Base-by-base conservation (phyloP, 1,140 invertebrate species). In the Galleria mellonella region DNA sequence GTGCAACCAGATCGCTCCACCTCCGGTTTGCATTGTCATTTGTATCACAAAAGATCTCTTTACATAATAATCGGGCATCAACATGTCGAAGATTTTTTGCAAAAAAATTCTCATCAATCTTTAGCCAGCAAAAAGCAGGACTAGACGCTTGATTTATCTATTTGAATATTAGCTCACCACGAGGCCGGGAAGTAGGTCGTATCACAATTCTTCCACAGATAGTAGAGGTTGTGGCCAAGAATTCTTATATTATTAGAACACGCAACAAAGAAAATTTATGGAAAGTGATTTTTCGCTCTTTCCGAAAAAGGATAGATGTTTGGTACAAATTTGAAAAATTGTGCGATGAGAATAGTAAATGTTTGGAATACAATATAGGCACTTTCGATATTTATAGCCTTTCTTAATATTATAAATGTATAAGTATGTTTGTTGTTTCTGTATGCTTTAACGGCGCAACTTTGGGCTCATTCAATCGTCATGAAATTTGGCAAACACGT, bases 141-240 rank as follows among this genome's bases (percentile, higher is more conserved):
- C 42, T 44, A 62, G 63, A 62, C 61, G 56, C 55, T 66, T 72
- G 69, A 75, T 75, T 72, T 72, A 75, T 75, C 66, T 75, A 64
- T 72, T 66, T 72, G 69, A 68, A 75, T 71, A 75, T 72, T 71
- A 74, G 55, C 55, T 51, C 51, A 33, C 51, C 51, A 55, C 30
- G 42, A 42, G 38, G 40, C 35, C 45, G 38, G 36, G 57, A 67
- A 67, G 33, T 60, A 37, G 58, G 52, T 55, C 61, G 51, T 36
- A 41, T 47, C 36, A 35, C 29, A 42, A 45, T 37, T 43, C 39
- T 40, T 37, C 39, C 33, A 49, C 42, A 39, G 48, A 51, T 62
- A 47, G 48, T 32, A 39, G 15, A 41, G 38, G 40, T 47, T 51
- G 51, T 55, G 47, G 47, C 47, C 47, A 43, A 49, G 35, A 43